Percentiles rank a stretch among this genome's conserved stretches.
Evolutionary conservation across 64 coral and sea anemone species (phyloP).

Genomic region (Stichodactyla helianthus): DNA sequence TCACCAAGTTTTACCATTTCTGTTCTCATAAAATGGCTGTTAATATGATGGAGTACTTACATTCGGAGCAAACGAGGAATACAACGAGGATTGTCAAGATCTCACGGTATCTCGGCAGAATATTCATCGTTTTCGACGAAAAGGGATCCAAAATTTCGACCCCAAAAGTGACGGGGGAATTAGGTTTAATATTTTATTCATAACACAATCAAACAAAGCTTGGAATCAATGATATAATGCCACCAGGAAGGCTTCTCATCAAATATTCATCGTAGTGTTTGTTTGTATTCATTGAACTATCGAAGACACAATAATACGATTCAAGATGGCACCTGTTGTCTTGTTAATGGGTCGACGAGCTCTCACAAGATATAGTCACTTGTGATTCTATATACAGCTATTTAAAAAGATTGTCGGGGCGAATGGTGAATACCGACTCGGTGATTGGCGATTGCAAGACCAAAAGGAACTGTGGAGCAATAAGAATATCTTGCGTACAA

Average conservation of each 20-base stretch:
- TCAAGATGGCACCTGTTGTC: neutral
- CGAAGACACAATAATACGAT: neutral
- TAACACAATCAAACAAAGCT: conserved; percentile 14
- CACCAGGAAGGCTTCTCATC: neutral
- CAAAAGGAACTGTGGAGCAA: no score
- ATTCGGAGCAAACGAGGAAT: neutral
- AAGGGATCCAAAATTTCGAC: neutral
- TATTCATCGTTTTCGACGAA: conserved; percentile 9
- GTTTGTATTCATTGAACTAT: conserved; percentile 1
- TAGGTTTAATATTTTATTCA: conserved; percentile 15
- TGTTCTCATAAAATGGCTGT: neutral
- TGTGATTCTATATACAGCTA: no score
- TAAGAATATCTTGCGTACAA: no score
- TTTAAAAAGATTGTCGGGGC: no score
- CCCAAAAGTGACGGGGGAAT: conserved; percentile 11
- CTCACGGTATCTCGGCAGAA: neutral
- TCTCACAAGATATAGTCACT: neutral
- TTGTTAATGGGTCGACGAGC: neutral
- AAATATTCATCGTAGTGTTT: neutral
- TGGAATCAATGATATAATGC: conserved; percentile 14
- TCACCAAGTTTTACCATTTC: neutral
- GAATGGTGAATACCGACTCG: no score
- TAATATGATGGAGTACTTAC: neutral
- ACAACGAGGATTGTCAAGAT: neutral
- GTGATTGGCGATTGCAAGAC: no score